Base-by-base conservation (phyloP, 2,113 vertebrate species). In the Chaetodon trifascialis region DNA sequence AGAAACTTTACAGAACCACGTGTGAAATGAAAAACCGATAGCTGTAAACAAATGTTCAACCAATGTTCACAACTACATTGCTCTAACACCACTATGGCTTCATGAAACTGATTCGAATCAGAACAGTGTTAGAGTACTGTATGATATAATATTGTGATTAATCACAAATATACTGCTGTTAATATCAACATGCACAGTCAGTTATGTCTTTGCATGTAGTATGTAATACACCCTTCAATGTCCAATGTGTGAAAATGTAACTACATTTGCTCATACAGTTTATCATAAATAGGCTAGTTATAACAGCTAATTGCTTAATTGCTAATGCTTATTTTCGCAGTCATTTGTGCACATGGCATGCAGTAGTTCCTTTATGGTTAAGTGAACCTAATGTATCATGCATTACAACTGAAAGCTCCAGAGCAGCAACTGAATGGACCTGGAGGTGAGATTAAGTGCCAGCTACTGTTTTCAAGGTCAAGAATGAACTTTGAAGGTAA, bases 1-100 rank as follows among this genome's bases (percentile, higher is more conserved):
- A 73, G 73, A 71, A 60, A 64, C 81, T 42, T 12, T 64, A 63
- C 79, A 76, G 17, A 74, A 86, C 90, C 83, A 76, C 51, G 34
- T 86, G 71, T 86, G 83, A 87, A 87, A 44, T 0, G 4, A 81
- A 62, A 83, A 69, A 71, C 0, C 4, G 8, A 47, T 64, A 23
- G 25, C 44, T 30, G 64, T 55, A 44, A 71, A 71, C 36, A 23
- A 2, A 23, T 46, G 3, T 55, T 17, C 5, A 56, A 44, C 12
- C 0, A 1, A 51, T 40, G 25, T 46, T 46, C 23, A n/a, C 42
- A 54, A 10, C 15, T 30, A 38, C 40, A 55, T 23, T 42, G 34
- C 60, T 76, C 15, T 16, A 7, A 11, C 14, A 70, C 19, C 0
- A 60, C 16, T 2, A 19, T 19, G 1, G 34, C 40, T 30, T 40